These are phyloP conservation scores for Puma concolor DNA, from an alignment of 2,113 vertebrate species.

Conservation along the genomic window DNA sequence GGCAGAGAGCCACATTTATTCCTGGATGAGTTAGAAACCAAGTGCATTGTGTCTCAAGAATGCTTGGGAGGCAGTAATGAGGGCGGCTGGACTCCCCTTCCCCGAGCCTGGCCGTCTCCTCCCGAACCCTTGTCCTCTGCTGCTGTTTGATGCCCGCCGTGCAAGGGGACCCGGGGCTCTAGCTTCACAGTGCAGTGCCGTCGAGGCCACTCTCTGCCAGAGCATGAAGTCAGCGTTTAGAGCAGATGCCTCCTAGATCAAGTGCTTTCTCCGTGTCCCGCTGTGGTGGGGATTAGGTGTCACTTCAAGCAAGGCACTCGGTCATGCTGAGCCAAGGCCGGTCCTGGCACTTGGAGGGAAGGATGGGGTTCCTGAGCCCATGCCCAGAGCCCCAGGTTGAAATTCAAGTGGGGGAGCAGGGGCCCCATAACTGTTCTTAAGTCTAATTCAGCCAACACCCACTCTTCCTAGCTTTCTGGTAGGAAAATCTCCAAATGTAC, in stretches of 20 bases:
- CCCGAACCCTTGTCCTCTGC: neutral
- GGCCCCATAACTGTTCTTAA: neutral
- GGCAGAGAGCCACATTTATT: neutral
- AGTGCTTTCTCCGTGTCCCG: constrained; percentile 61
- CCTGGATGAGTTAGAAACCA: neutral
- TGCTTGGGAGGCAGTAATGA: neutral
- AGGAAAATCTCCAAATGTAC: neutral
- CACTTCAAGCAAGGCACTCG: neutral
- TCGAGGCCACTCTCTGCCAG: constrained; percentile 62
- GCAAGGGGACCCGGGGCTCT: constrained; percentile 31
- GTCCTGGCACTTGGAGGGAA: neutral
- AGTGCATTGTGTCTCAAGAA: constrained; percentile 28
- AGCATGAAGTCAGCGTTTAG: constrained; percentile 73
- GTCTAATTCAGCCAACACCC: neutral
- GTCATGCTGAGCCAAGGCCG: neutral
- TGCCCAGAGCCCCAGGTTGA: neutral
- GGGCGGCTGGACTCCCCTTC: accelerated
- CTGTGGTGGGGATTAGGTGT: constrained; percentile 37
- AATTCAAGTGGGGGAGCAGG: neutral
- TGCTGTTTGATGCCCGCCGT: constrained; percentile 29
- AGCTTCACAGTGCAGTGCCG: constrained; percentile 59
- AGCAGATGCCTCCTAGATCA: constrained; percentile 55
- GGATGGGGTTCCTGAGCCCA: neutral
- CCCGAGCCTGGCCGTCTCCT: neutral
- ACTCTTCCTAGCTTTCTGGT: neutral